Percentiles rank a stretch among this genome's conserved stretches.
These are phyloP conservation scores for Drosophila arawakana DNA, from an alignment of 1,140 invertebrate genomes.

Conservation along the genomic window DNA sequence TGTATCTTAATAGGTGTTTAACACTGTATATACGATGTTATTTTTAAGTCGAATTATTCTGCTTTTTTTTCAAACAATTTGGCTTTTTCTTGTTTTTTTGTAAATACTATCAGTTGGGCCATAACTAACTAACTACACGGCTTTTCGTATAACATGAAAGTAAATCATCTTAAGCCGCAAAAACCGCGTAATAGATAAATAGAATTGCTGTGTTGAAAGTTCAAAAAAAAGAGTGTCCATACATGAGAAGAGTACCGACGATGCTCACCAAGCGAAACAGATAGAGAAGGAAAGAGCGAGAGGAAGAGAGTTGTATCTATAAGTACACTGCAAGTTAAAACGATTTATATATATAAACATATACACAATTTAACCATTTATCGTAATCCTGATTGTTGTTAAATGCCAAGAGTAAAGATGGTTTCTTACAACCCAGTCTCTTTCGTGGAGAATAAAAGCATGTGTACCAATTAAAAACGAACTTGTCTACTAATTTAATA, in stretches of 20 bases:
- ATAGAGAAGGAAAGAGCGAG: conserved; percentile 6
- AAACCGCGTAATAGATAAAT: conserved; percentile 32
- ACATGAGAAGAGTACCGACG: conserved; percentile 34
- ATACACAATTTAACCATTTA: conserved; percentile 2
- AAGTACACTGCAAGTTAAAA: conserved; percentile 3
- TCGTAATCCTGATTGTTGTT: conserved; percentile 6
- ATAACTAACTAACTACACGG: conserved; percentile 18
- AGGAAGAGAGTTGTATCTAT: conserved; percentile 1
- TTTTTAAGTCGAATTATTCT: conserved; percentile 25
- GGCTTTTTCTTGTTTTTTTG: conserved; percentile 17
- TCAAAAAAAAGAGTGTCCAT: conserved; percentile 11
- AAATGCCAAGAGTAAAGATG: conserved; percentile 2
- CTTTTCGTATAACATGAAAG: conserved; percentile 9
- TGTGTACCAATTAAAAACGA: conserved; percentile 2
- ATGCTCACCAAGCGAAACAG: conserved; percentile 4
- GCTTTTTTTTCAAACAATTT: conserved; percentile 10
- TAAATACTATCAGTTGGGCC: conserved; percentile 29
- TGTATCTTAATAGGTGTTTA: conserved; percentile 19
- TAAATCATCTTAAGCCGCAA: conserved; percentile 10
- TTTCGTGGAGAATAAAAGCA: background rate
- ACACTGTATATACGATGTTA: conserved; percentile 21
- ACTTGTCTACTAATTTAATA: conserved; percentile 1
- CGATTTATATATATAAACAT: conserved; percentile 1
- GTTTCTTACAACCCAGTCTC: conserved; percentile 17
- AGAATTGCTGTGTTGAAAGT: conserved; percentile 16